Evolutionary conservation across 2,113 vertebrate species (phyloP).

Genomic region (Clarias magur): DNA sequence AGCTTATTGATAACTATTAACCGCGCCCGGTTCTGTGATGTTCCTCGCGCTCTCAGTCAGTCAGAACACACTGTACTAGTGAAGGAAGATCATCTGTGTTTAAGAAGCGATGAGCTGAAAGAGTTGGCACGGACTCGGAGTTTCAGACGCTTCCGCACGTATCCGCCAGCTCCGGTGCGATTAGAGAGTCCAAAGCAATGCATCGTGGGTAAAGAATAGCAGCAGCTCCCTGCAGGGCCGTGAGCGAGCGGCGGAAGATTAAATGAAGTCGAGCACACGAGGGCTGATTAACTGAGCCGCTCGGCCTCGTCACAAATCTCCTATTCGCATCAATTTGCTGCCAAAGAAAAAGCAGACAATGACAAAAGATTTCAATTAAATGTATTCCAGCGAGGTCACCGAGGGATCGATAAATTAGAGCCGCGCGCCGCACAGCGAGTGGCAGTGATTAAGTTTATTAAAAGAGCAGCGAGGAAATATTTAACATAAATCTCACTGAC

Average conservation of each 20-base stretch:
- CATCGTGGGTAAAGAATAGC: slow-evolving; percentile 46
- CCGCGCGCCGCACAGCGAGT: neutral
- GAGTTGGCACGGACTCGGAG: neutral
- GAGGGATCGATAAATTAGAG: slow-evolving; percentile 32
- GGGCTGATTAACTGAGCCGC: slow-evolving; percentile 54
- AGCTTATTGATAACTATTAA: neutral
- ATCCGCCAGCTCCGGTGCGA: neutral
- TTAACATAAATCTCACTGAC: slow-evolving; percentile 4
- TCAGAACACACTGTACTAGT: neutral
- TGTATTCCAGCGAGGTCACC: slow-evolving; percentile 30
- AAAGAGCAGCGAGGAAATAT: slow-evolving; percentile 10
- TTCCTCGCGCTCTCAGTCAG: neutral
- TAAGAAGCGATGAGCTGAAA: neutral
- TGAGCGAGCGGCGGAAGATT: slow-evolving; percentile 49
- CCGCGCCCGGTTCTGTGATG: neutral
- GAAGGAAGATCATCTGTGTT: neutral
- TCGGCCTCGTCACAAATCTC: slow-evolving; percentile 52
- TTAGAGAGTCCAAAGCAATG: slow-evolving; percentile 31
- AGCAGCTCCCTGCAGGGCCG: neutral
- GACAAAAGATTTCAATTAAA: slow-evolving; percentile 49
- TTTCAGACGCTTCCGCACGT: neutral
- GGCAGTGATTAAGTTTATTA: slow-evolving; percentile 20
- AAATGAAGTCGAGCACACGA: slow-evolving; percentile 55
- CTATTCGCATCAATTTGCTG: slow-evolving; percentile 51
- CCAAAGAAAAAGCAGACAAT: slow-evolving; percentile 48